Evolutionary conservation across 2,113 vertebrate genomes (phyloP), one percentile per base, ranked within the genome.

Genomic region (Phyllopteryx taeniolatus): DNA sequence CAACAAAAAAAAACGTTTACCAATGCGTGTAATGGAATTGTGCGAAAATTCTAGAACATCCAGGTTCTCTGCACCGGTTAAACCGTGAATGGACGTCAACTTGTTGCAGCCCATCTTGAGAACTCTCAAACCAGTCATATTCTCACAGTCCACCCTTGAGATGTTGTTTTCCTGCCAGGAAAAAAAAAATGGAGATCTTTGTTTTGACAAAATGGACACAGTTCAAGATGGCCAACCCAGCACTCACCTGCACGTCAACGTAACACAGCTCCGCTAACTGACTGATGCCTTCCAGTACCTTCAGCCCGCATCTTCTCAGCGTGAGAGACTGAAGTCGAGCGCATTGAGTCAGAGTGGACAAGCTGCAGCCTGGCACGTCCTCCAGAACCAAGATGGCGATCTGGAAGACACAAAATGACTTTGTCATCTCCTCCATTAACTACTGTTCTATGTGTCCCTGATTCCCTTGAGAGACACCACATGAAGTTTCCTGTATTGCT

Each of bases 1-100:
- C 7, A 35, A 13, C 35, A 13, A 39, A 4, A 0, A 6, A 1
- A 57, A 14, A 27, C 31, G 47, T 95, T 95, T 91, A 99, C 98
- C 94, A 65, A 99, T 93, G 81, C 94, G 93, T 14, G 93, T 95
- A 85, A 99, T 94, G 88, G 83, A 93, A 77, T 99, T 99, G 83
- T 94, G 82, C 0, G 98, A 98, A 46, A 99, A 82, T 77, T 99
- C 95, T 70, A 99, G 93, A 75, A 87, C 84, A 5, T 83, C 85
- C 60, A 99, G 80, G 86, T 93, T 95, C 73, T 79, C 90, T 64
- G 94, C 96, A n/a, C 91, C 93, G 54, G 86, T 90, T 79, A 99
- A 85, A 56, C 96, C 98, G 57, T 91, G 94, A 81, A 97, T 80
- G 69, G 94, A 96, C n/a, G 91, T 93, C 78, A 99, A 89, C 17